Base-by-base conservation (phyloP, 2,797 vertebrate genomes). In the Phalloptychus januarius region DNA sequence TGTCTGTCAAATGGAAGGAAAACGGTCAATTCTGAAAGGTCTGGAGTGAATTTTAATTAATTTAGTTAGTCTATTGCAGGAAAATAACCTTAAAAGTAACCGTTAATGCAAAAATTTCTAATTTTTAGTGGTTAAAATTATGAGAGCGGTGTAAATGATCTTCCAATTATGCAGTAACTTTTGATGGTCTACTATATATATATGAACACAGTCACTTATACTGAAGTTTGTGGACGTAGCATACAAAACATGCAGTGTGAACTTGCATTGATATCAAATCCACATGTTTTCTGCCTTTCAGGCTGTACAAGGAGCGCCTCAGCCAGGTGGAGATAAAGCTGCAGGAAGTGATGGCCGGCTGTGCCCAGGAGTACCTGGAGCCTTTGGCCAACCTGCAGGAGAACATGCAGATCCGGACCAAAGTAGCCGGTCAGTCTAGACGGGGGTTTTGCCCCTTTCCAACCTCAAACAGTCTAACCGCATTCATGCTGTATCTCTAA, bases 381-480 rank as follows among this genome's bases (percentile, higher is more conserved):
- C 98, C 98, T 46, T 90, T 99, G 86, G 98, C 98, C 86, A 97
- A 97, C 91, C 95, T 99, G 84, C 98, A 99, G 95, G 98, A 99
- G 94, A 99, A 99, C 94, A 99, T 99, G 98, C 98, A 99, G 94
- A 99, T 99, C 87, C 96, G 98, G 92, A 99, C 97, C 86, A 99
- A 99, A 96, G 98, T 99, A 76, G 98, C 98, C 86, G 98, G 98
- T 99, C 92, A 87, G 93, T 84, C 25, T 2, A 45, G 4, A 42
- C 5, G 70, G 48, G 46, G 16, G 20, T 11, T 0, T 4, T 72
- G 4, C 3, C 3, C 12, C 18, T 54, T 65, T 44, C n/a, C 10
- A 2, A 23, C 23, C 7, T 42, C 7, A 36, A 71, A 40, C 28
- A 48, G 25, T 31, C 15, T 28, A 20, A 61, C 12, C n/a, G 40